Evolutionary conservation across 2,113 vertebrate species (phyloP).

Genomic region (Kryptolebias marmoratus): DNA sequence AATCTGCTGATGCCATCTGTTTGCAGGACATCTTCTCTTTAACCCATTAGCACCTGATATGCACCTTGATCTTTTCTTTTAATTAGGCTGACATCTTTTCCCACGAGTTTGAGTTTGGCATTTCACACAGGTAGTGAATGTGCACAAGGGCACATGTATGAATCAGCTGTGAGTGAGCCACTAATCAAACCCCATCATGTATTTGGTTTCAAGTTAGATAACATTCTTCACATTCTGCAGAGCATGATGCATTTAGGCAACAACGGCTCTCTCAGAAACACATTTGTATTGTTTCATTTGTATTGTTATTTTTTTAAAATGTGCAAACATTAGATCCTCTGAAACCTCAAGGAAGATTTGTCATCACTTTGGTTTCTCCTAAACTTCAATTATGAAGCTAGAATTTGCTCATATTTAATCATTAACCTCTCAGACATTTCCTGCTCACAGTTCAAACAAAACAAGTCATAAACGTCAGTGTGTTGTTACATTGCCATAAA

Average conservation of each 20-base stretch:
- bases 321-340: neutral
- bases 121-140: no score
- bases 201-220: constrained; percentile 16
- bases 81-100: no score
- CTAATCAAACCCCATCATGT: constrained; percentile 49
- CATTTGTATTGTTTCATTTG: neutral
- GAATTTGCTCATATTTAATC: no score
- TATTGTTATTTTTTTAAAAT: neutral
- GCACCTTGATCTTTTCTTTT: no score
- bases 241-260: constrained; percentile 8
- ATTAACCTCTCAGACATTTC: no score
- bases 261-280: neutral
- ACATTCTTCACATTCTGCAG: constrained; percentile 21
- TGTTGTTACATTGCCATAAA: no score
- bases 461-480: neutral
- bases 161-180: constrained; percentile 33
- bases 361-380: neutral
- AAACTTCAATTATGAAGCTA: neutral
- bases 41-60: no score
- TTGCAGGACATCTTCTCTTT: no score
- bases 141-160: neutral
- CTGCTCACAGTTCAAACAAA: neutral
- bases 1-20: neutral
- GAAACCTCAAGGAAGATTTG: neutral
- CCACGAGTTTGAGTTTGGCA: no score